Evolutionary conservation across 2,113 vertebrate species (phyloP), one percentile per base, ranked within the genome.

Genomic region (Lepus timidus): DNA sequence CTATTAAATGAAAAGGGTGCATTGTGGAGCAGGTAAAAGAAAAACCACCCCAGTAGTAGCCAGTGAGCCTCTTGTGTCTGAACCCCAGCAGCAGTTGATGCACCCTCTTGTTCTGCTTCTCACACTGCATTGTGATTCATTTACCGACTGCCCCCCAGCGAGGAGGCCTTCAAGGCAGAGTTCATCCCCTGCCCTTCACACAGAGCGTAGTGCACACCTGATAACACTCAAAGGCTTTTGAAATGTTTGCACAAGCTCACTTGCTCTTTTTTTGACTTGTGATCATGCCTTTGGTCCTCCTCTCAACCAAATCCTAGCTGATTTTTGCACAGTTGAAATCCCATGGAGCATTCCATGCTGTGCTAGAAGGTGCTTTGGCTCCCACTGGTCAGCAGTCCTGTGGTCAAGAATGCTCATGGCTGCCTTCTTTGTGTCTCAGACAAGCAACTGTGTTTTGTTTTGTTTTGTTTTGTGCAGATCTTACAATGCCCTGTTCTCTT

Each of bases 261-360:
- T 27, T 71, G 49, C 39, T 74, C 55, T 84, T 88, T 80, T 85
- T 36, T 68, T 92, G 75, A 75, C 62, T 79, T 67, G 27, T 67
- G 76, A 36, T 86, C 61, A 81, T 51, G n/a, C 62, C 52, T 49
- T 55, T 64, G 68, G 12, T 73, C 64, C 93, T 85, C 8, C 25
- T 90, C 49, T 84, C n/a, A 65, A 31, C 33, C 67, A 91, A 71
- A 39, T 75, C 25, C 36, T 68, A 79, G 67, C 58, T 85, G 33
- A 80, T 13, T 79, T 83, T 94, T 91, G 74, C 65, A 51, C 51
- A 90, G 22, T 94, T 85, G 58, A 95, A 90, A 88, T 36, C 36
- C 52, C 55, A 12, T 27, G 25, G 58, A 33, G 55, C 33, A n/a
- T 58, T 31, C 39, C 82, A 7, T 83, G 36, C 61, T 52, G 4